phyloP scores from a whole-genome alignment of 2,113 vertebrate genomes.

The Geothlypis trichas region DNA sequence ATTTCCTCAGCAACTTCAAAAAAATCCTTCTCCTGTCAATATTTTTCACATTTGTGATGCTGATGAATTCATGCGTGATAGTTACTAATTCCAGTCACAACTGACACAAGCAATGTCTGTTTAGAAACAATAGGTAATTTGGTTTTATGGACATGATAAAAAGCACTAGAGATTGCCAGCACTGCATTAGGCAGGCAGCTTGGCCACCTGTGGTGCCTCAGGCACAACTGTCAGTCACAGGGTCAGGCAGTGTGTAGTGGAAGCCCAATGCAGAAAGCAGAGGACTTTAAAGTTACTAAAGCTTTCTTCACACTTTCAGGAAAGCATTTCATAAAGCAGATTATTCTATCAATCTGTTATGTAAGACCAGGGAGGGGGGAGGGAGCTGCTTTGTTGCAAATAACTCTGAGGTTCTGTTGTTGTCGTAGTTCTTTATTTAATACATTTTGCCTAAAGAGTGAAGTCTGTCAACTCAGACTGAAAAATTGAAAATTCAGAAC shows the following conservation, averaged over 20 bases:
- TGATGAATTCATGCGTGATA: not conserved
- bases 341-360: not conserved
- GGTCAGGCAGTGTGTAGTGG: not conserved
- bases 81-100: conserved; percentile 1
- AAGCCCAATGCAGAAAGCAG: not conserved
- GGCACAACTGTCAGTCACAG: not conserved
- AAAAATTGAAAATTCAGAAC: not conserved
- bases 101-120: not conserved
- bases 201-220: not conserved
- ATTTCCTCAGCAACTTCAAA: not conserved
- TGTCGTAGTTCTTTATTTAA: not conserved
- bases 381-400: not conserved
- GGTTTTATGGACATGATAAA: not conserved
- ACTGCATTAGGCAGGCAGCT: not conserved
- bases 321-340: not conserved
- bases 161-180: not conserved
- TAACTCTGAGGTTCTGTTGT: not conserved
- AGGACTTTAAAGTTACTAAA: not conserved
- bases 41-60: not conserved
- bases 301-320: not conserved
- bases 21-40: not conserved
- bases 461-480: not conserved
- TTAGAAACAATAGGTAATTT: conserved; percentile 8
- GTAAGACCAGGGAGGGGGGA: fast-evolving
- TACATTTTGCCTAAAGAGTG: not conserved